Base-by-base conservation (phyloP, 2,888 invertebrate species). In the Yponomeuta cagnagella region DNA sequence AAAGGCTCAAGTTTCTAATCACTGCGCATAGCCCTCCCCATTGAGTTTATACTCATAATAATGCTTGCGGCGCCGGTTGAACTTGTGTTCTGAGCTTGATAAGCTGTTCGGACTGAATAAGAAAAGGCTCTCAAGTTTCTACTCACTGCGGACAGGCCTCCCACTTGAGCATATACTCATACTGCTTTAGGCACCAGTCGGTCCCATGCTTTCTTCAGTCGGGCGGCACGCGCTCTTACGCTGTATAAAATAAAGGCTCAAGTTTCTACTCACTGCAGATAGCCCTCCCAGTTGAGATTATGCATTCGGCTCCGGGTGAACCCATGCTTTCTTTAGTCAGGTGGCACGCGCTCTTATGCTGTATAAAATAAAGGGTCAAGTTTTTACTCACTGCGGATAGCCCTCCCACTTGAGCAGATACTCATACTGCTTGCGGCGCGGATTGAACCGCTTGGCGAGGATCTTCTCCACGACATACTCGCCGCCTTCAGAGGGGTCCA, bases 391-490 rank as follows among this genome's bases (percentile, higher is more conserved):
- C 52, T 58, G 52, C 15, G 52, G 93, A 77, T 95, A 95, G 69
- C 96, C 95, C 81, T 97, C 96, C 97, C 97, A 97, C 85, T 97
- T 97, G 70, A 97, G 94, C 78, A 97, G 90, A 87, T 97, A 97
- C 86, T 97, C 97, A 75, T 95, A 95, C 78, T 95, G 95, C 82
- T 95, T 95, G 74, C 94, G 93, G 23, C 95, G 93, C 9, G 96
- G 95, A 90, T 97, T 97, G 84, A 95, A 96, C 66, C 97, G 93
- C 85, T 97, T 96, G 48, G 96, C 96, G 68, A 97, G 93, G 73
- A 97, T 97, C 88, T 96, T 96, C 83, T 97, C 97, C 0, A 97
- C 96, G 0, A 94, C 94, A 80, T 94, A 96, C 82, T 97, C 96
- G 72, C 94, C 94, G 12, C 94, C 86, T 75, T 91, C 90, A 1